Conservation (phyloP, 1,140 invertebrate genomes). For the Streblospio benedicti region DNA sequence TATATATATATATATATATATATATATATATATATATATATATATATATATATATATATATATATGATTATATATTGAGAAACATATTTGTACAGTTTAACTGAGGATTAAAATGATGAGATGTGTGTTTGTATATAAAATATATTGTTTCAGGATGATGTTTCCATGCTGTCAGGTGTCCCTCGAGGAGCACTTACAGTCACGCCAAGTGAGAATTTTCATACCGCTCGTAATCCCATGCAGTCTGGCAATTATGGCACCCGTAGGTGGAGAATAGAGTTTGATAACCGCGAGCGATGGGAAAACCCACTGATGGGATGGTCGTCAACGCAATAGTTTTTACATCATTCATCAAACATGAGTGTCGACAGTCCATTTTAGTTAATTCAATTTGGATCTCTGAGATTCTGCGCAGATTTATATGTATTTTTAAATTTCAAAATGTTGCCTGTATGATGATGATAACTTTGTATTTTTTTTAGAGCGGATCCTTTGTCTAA, state of each 20-base stretch:
- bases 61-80: too few species aligned
- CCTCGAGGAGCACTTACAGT: slow-evolving; percentile 80
- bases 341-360: too few species aligned
- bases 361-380: not conserved
- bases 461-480: slow-evolving; percentile 41
- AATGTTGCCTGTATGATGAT: too few species aligned
- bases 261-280: slow-evolving; percentile 80
- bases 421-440: not conserved
- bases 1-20: too few species aligned
- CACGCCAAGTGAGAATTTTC: slow-evolving; percentile 76
- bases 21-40: too few species aligned
- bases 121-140: too few species aligned
- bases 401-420: not conserved
- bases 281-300: slow-evolving; percentile 93
- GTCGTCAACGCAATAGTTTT: slow-evolving; percentile 69
- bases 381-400: not conserved
- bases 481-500: slow-evolving; percentile 94
- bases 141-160: slow-evolving; percentile 48
- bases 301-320: slow-evolving; percentile 98
- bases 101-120: too few species aligned
- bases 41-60: too few species aligned
- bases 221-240: slow-evolving; percentile 91
- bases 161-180: slow-evolving; percentile 59
- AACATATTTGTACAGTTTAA: too few species aligned
- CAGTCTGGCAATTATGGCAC: slow-evolving; percentile 91